A percentile compares a stretch with the other conserved stretches of the same genome.
Evolutionary conservation across 1,140 invertebrate species (phyloP).

Genomic region (Tribolium castaneum): DNA sequence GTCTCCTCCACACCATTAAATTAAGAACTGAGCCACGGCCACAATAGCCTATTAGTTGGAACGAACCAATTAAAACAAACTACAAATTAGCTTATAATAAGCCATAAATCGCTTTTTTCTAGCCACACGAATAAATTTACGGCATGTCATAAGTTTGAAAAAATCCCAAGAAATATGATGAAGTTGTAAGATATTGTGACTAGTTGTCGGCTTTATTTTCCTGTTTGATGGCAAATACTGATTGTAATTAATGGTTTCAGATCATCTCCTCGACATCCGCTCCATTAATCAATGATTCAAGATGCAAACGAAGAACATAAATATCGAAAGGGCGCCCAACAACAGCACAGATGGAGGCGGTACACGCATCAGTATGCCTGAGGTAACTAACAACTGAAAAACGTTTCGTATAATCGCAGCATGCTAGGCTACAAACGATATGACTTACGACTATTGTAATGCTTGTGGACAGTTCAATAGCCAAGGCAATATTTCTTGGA

Average conservation of each 20-base stretch:
- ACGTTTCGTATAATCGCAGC: slow-evolving; percentile 6
- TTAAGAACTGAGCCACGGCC: too few species aligned
- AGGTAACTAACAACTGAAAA: slow-evolving; percentile 10
- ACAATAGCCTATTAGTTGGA: too few species aligned
- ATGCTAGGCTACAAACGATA: slow-evolving; percentile 13
- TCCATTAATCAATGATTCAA: slow-evolving; percentile 43
- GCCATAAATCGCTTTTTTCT: too few species aligned
- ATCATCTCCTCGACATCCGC: slow-evolving; percentile 15
- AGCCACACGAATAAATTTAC: too few species aligned
- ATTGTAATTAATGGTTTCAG: slow-evolving; percentile 29
- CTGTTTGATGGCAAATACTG: neutral
- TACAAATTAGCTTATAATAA: too few species aligned
- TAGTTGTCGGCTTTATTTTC: neutral
- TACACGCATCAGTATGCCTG: slow-evolving; percentile 23
- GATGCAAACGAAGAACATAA: slow-evolving; percentile 59
- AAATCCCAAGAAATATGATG: neutral
- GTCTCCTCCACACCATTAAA: too few species aligned
- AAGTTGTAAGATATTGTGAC: neutral
- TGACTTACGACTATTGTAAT: slow-evolving; percentile 28
- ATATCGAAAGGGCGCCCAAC: slow-evolving; percentile 52
- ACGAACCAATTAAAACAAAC: too few species aligned
- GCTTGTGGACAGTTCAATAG: slow-evolving; percentile 26
- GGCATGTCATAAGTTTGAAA: neutral
- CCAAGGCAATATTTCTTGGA: slow-evolving; percentile 1
- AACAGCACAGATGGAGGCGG: slow-evolving; percentile 39